Conservation (phyloP, 2,113 vertebrate genomes). For the Oostethus manadensis region DNA sequence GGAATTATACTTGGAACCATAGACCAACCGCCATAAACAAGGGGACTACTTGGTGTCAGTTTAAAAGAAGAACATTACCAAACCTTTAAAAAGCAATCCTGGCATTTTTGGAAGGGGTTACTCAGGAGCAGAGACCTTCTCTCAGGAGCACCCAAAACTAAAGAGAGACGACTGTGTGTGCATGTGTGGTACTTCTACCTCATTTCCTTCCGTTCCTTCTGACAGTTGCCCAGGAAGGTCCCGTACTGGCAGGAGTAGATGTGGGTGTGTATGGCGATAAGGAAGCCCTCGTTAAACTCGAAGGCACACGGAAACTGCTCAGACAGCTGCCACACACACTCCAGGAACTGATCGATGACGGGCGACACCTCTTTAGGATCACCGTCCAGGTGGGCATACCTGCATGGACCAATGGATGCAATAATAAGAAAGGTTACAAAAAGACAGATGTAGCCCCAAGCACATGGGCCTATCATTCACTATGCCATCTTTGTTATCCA, state of each 20-base stretch:
- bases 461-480: too few relatives aligned
- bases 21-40: too few relatives aligned
- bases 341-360: conserved; percentile 93
- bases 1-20: too few relatives aligned
- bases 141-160: too few relatives aligned
- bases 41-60: too few relatives aligned
- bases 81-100: too few relatives aligned
- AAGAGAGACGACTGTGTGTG: neutral
- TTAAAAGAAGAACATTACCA: too few relatives aligned
- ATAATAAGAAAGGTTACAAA: neutral
- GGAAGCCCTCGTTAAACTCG: conserved; percentile 92
- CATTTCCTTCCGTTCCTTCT: conserved; percentile 84
- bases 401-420: conserved; percentile 39
- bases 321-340: conserved; percentile 94
- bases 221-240: conserved; percentile 87
- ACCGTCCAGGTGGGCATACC: conserved; percentile 88
- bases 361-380: conserved; percentile 94
- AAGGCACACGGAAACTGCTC: conserved; percentile 96
- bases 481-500: too few relatives aligned
- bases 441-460: neutral
- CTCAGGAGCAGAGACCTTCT: too few relatives aligned
- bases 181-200: conserved; percentile 71
- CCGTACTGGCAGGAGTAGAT: conserved; percentile 93
- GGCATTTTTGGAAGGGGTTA: too few relatives aligned
- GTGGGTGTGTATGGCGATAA: conserved; percentile 83